These are phyloP conservation scores for Engraulis encrasicolus DNA, from an alignment of 2,113 vertebrate genomes.

Conservation along the genomic window DNA sequence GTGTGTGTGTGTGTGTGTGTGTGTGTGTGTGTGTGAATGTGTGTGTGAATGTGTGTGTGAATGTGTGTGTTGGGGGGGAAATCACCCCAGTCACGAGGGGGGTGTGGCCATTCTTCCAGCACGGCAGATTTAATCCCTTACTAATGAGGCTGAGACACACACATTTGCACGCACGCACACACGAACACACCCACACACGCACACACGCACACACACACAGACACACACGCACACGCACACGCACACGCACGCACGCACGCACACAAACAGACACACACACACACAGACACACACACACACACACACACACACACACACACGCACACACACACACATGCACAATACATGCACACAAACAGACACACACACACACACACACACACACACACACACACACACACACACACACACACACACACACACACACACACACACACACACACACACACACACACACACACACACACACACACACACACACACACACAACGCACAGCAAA, in stretches of 20 bases:
- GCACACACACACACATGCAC: too few relatives aligned
- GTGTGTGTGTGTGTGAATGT: background rate
- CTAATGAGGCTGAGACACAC: constrained; percentile 36
- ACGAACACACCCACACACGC: constrained; percentile 26
- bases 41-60: background rate
- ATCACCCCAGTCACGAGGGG: constrained; percentile 70
- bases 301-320: constrained; percentile 3
- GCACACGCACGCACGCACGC: too few relatives aligned
- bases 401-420: background rate
- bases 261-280: background rate
- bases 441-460: background rate
- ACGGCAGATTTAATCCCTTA: constrained; percentile 74
- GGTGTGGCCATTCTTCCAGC: constrained; percentile 68
- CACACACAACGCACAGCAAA: background rate
- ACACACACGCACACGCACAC: background rate
- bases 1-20: background rate
- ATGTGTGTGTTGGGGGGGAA: constrained; percentile 16
- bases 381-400: background rate
- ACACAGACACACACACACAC: background rate
- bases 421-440: background rate
- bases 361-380: background rate
- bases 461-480: background rate
- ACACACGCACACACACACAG: background rate
- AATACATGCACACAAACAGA: background rate
- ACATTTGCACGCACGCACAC: constrained; percentile 39